Evolutionary conservation across 2,888 invertebrate genomes (phyloP).

Genomic region (Nomada fucata): DNA sequence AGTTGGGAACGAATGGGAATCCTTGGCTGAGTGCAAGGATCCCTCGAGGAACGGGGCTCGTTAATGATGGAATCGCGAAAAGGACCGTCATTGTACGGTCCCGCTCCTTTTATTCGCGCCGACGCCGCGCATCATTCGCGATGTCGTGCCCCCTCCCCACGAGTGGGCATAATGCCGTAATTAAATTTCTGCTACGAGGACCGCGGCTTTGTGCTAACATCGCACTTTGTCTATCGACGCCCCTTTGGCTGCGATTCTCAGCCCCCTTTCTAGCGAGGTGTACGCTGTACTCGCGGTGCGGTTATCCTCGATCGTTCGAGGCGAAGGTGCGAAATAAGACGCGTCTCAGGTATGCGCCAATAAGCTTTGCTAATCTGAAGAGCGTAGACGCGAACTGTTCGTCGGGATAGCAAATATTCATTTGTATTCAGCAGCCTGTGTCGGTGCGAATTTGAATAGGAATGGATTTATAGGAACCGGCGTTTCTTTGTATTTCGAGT

Average conservation of each 20-base stretch:
- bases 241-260: conserved; percentile 20
- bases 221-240: conserved; percentile 43
- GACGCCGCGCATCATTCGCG: conserved; percentile 26
- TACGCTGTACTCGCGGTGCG: neutral
- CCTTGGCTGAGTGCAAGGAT: conserved; percentile 25
- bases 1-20: conserved; percentile 47
- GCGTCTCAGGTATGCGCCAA: neutral
- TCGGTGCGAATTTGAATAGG: too few species aligned
- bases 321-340: neutral
- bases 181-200: conserved; percentile 53
- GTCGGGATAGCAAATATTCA: neutral
- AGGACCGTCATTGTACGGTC: conserved; percentile 44
- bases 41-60: conserved; percentile 35
- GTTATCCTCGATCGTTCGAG: conserved; percentile 43
- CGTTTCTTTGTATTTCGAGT: too few species aligned
- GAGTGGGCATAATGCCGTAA: conserved; percentile 50
- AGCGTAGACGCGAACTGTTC: neutral
- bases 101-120: conserved; percentile 36
- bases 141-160: conserved; percentile 20
- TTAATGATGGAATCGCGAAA: conserved; percentile 52
- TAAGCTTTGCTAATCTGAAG: neutral
- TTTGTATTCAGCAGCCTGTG: neutral
- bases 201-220: conserved; percentile 40
- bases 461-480: too few species aligned
- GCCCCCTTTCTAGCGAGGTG: conserved; percentile 2